Conservation (phyloP, 2,797 vertebrate species). For the Lepilemur septentrionalis region DNA sequence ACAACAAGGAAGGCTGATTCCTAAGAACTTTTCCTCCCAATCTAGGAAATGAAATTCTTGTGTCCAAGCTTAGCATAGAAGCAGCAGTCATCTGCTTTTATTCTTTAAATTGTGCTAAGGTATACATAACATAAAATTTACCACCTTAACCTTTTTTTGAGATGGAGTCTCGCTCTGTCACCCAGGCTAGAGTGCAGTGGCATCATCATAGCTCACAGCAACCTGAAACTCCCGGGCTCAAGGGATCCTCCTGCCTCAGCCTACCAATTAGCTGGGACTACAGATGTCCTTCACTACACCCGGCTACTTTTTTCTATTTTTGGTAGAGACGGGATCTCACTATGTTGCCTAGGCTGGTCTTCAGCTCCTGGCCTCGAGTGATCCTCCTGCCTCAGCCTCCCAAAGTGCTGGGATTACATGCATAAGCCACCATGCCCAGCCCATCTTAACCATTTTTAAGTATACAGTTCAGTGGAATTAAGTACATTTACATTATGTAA, state of each 20-base stretch:
- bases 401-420: neutral
- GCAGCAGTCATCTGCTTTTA: neutral
- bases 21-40: neutral
- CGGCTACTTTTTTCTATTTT: neutral
- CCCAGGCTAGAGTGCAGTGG: neutral
- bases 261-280: neutral
- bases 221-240: neutral
- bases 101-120: neutral
- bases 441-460: neutral
- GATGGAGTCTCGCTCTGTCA: neutral
- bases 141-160: neutral
- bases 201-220: neutral
- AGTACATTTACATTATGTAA: neutral
- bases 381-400: neutral
- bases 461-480: neutral
- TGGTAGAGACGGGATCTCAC: neutral
- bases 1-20: neutral
- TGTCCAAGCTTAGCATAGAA: neutral
- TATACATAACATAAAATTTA: neutral
- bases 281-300: neutral
- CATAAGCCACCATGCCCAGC: neutral
- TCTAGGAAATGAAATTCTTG: neutral
- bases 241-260: neutral
- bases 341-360: neutral
- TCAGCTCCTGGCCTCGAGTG: neutral